Evolutionary conservation across 2,113 vertebrate genomes (phyloP).

Genomic region (Psilopogon haemacephalus): DNA sequence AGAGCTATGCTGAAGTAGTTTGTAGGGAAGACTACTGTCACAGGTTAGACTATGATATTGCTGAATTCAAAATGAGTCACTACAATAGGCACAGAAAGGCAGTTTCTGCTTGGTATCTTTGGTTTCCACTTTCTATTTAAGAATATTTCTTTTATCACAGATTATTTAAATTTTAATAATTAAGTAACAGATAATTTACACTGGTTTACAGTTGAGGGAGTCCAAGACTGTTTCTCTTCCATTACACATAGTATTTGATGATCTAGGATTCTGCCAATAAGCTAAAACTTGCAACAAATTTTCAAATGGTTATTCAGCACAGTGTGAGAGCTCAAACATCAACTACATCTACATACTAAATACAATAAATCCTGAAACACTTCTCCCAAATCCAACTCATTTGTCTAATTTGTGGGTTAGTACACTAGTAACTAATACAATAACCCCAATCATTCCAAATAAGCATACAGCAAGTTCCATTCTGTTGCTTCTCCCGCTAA

Average conservation of each 20-base stretch:
- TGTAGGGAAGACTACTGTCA: background rate
- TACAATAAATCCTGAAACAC: background rate
- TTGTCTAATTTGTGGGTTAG: background rate
- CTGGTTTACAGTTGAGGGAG: background rate
- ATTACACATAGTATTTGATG: background rate
- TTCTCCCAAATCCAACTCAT: constrained; percentile 8
- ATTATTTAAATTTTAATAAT: background rate
- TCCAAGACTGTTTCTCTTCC: constrained; percentile 6
- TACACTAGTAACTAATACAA: background rate
- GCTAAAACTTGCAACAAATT: constrained; percentile 17
- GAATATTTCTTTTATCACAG: background rate
- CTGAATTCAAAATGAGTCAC: background rate
- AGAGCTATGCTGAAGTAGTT: background rate
- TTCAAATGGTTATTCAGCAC: constrained; percentile 10
- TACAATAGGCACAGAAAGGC: background rate
- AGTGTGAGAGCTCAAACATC: background rate
- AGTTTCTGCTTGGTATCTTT: background rate
- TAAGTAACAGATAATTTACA: constrained; percentile 6
- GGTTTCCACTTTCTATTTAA: background rate
- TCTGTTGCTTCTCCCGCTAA: background rate
- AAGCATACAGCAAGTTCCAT: background rate
- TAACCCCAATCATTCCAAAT: background rate
- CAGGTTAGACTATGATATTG: background rate
- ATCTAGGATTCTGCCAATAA: constrained; percentile 28
- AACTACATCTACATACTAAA: background rate